A percentile compares a stretch with the other conserved stretches of the same genome.
Conservation (phyloP, 2,888 invertebrate genomes). For the Epirrhoe alternata region DNA sequence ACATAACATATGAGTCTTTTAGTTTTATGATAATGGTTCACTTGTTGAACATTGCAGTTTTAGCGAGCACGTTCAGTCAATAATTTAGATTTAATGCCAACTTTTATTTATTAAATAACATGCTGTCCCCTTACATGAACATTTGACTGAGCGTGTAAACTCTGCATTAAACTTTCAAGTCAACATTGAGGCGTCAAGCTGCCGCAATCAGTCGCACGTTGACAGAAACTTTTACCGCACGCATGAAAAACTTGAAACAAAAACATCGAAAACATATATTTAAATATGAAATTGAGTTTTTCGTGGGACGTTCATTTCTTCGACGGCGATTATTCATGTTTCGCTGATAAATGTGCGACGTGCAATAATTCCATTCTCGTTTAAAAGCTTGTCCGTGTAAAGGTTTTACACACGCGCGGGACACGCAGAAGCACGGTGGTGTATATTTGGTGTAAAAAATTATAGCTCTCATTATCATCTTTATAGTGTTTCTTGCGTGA, state of each 20-base stretch:
- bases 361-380: slow-evolving; percentile 80
- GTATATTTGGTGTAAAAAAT: slow-evolving; percentile 63
- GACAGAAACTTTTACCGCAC: slow-evolving; percentile 38
- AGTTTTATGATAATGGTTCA: slow-evolving; percentile 30
- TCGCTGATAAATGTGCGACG: slow-evolving; percentile 78
- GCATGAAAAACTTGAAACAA: slow-evolving; percentile 41
- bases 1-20: slow-evolving; percentile 31
- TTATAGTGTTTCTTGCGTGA: slow-evolving; percentile 60
- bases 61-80: slow-evolving; percentile 38
- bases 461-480: slow-evolving; percentile 66
- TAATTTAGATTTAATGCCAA: slow-evolving; percentile 22
- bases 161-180: slow-evolving; percentile 33
- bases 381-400: slow-evolving; percentile 71
- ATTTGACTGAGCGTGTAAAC: slow-evolving; percentile 41
- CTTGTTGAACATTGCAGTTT: slow-evolving; percentile 27
- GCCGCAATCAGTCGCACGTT: slow-evolving; percentile 35
- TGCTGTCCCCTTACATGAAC: slow-evolving; percentile 17
- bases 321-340: slow-evolving; percentile 77
- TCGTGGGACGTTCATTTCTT: slow-evolving; percentile 76
- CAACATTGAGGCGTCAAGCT: slow-evolving; percentile 37
- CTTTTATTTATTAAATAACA: slow-evolving; percentile 32
- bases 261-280: slow-evolving; percentile 72
- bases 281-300: slow-evolving; percentile 82
- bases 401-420: slow-evolving; percentile 63
- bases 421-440: slow-evolving; percentile 49